Percentiles rank a stretch among this genome's conserved stretches.
These are phyloP conservation scores for Columbina picui DNA, from an alignment of 2,113 vertebrate species.

Conservation along the genomic window DNA sequence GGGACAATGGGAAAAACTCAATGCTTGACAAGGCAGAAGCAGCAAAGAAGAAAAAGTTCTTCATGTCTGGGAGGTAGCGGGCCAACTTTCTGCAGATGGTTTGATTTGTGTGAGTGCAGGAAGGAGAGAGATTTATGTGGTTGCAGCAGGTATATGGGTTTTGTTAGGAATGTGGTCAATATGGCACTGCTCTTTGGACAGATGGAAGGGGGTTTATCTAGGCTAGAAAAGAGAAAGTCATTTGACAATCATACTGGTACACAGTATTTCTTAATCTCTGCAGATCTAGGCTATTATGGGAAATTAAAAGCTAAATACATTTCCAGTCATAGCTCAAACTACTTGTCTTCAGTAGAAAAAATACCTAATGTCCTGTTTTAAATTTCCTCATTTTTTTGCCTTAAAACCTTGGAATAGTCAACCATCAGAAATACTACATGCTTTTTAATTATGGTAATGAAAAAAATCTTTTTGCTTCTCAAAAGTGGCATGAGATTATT, in stretches of 20 bases:
- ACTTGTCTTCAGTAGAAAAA: background rate
- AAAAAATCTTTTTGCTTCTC: conserved; percentile 4
- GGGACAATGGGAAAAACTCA: background rate
- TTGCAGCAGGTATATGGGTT: background rate
- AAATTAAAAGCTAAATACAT: conserved; percentile 33
- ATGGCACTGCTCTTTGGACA: background rate
- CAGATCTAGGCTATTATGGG: background rate
- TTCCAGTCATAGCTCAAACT: background rate
- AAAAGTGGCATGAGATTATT: background rate
- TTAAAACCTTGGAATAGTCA: background rate
- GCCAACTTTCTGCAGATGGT: background rate
- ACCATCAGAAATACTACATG: background rate
- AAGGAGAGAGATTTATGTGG: background rate
- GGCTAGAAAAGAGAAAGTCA: background rate
- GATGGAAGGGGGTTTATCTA: conserved; percentile 28
- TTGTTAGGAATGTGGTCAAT: background rate
- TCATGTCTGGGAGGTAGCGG: background rate
- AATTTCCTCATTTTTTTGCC: background rate
- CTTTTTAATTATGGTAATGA: background rate
- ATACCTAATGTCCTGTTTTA: background rate
- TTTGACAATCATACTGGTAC: background rate
- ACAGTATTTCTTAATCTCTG: conserved; percentile 17
- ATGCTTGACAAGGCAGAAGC: background rate
- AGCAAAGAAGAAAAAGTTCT: background rate
- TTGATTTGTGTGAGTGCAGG: background rate